Percentiles rank a stretch among this genome's conserved stretches.
Evolutionary conservation across 2,113 vertebrate species (phyloP).

Genomic region (Rhinogobius similis): DNA sequence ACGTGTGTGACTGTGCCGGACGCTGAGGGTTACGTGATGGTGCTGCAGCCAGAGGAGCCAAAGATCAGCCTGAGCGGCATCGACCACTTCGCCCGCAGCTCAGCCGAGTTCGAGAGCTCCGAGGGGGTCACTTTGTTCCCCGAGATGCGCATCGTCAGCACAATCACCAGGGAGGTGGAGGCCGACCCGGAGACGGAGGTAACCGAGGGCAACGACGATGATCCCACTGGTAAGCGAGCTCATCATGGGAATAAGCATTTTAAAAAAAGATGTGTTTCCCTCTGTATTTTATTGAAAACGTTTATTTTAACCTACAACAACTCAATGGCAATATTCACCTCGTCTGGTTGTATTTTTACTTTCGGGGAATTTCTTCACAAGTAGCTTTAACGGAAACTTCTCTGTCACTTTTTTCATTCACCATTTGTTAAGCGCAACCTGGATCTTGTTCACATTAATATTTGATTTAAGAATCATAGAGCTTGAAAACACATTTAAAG

Average conservation of each 20-base stretch:
- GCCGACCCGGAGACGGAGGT: constrained; percentile 82
- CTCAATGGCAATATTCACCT: too few relatives aligned
- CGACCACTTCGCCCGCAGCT: constrained; percentile 95
- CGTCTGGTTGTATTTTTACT: too few relatives aligned
- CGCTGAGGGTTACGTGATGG: constrained; percentile 90
- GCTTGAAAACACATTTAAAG: too few relatives aligned
- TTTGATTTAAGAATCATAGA: too few relatives aligned
- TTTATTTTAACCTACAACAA: too few relatives aligned
- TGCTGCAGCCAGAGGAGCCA: constrained; percentile 94
- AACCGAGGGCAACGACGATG: constrained; percentile 82
- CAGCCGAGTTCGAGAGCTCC: constrained; percentile 89
- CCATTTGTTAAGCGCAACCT: too few relatives aligned
- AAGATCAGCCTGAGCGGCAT: constrained; percentile 96
- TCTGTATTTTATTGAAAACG: background rate
- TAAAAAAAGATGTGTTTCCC: too few relatives aligned
- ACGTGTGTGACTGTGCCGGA: constrained; percentile 84
- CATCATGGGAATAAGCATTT: background rate
- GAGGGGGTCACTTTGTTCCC: constrained; percentile 93
- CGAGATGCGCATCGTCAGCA: constrained; percentile 95
- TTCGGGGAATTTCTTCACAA: too few relatives aligned
- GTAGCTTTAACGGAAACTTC: too few relatives aligned
- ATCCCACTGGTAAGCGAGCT: constrained; percentile 83
- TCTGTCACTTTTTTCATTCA: too few relatives aligned
- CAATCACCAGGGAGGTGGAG: constrained; percentile 92
- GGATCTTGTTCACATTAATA: too few relatives aligned